Evolutionary conservation across 2,888 invertebrate species (phyloP), one percentile per base, ranked within the genome.

Genomic region (Macrophya annulata): DNA sequence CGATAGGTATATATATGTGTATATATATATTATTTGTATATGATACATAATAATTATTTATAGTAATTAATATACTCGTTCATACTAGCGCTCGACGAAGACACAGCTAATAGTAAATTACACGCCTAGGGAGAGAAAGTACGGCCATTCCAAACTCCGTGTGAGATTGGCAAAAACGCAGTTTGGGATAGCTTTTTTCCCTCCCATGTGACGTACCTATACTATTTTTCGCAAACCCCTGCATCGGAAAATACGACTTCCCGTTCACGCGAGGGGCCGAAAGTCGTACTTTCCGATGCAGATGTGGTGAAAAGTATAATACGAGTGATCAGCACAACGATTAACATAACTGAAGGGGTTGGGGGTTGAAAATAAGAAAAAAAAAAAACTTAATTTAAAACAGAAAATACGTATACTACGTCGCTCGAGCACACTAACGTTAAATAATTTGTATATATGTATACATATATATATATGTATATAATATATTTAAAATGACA

Each of bases 51-150:
- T 31, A 31, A 45, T 45, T 43, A 45, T 55, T 2, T 31, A 71
- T 71, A 86, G 87, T 85, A 31, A 31, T 31, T 31, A 31, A 31
- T 31, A 31, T 87, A 88, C 86, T 88, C 87, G 85, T 87, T 87
- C 85, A 85, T 85, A 88, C 86, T 86, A 87, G 37, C 83, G 79
- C 79, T 59, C 62, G 62, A 55, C 62, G 62, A 31, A 31, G 31
- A 77, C 77, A 77, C 77, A 77, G 77, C 48, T 31, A 77, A n/a
- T n/a, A n/a, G n/a, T n/a, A n/a, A n/a, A n/a, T n/a, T n/a, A n/a
- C n/a, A n/a, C n/a, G n/a, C n/a, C n/a, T n/a, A n/a, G n/a, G n/a
- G n/a, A n/a, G n/a, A n/a, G n/a, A n/a, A n/a, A n/a, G n/a, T n/a
- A n/a, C n/a, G n/a, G n/a, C n/a, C n/a, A n/a, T n/a, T n/a, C n/a